A percentile compares a stretch with the other conserved stretches of the same genome.
These are phyloP conservation scores for Chaitophorus viminalis DNA, from an alignment of 2,888 invertebrate species.

Conservation along the genomic window DNA sequence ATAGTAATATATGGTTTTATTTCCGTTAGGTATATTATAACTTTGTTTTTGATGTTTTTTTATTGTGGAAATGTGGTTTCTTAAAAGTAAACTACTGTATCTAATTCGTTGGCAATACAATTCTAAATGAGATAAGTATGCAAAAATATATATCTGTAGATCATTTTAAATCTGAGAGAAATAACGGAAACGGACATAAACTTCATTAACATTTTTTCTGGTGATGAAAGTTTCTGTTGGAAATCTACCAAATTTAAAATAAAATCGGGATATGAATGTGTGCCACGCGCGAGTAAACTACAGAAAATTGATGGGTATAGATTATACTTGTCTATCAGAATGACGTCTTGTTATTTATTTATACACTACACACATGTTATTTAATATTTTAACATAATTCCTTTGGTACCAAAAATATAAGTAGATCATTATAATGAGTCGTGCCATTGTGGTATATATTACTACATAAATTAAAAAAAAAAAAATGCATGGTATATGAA, in stretches of 20 bases:
- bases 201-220: slow-evolving; percentile 19
- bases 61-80: background rate
- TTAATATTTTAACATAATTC: background rate
- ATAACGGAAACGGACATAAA: slow-evolving; percentile 14
- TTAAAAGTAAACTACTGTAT: background rate
- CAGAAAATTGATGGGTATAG: background rate
- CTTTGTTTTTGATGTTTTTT: background rate
- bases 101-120: background rate
- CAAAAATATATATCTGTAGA: background rate
- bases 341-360: background rate
- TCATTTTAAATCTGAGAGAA: background rate
- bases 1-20: background rate
- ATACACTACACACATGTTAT: background rate
- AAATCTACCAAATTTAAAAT: slow-evolving; percentile 40
- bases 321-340: background rate
- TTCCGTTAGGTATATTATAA: background rate
- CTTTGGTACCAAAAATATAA: background rate
- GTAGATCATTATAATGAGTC: background rate
- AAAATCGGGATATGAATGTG: background rate
- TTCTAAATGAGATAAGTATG: background rate
- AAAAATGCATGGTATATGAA: background rate
- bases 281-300: background rate
- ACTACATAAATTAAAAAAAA: background rate
- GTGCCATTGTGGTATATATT: background rate
- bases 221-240: background rate